Evolutionary conservation across 2,797 vertebrate genomes (phyloP), one percentile per base, ranked within the genome.

Genomic region (Protonibea diacanthus): DNA sequence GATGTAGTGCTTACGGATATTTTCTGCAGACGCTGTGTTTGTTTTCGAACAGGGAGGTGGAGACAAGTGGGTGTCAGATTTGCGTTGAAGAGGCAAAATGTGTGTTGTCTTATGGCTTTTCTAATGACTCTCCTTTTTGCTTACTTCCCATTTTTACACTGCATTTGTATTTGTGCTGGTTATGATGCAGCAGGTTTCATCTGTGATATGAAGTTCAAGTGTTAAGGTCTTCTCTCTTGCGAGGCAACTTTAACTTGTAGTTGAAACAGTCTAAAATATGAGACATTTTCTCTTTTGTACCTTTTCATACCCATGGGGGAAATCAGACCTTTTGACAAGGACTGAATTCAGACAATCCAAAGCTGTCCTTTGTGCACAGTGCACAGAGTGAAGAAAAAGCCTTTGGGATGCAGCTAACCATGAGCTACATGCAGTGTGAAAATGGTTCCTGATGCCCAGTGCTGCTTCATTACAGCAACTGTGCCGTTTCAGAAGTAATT

Each of bases 401-500:
- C 20, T 58, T 25, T 55, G 11, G 53, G 74, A 80, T 72, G 27
- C 58, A 80, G 67, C 20, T 53, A 17, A 64, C 44, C 56, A n/a
- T 76, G 72, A 71, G 51, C 49, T 60, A 18, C 52, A 56, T 27
- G 57, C 55, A 65, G 74, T 51, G 71, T 80, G 65, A 82, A 76
- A 80, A 57, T 44, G 48, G 17, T 57, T 74, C 44, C 65, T 11
- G 38, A 3, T 77, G 49, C 45, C 69, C 74, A 44, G 67, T 12
- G 44, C 58, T 42, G 80, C 82, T 83, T 87, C 70, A 75, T 76
- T 74, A 76, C 61, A 51, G 18, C 47, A 23, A 56, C 63, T 0
- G 15, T 51, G 71, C 57, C 10, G 21, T 82, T 82, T 71, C 52
- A 78, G 78, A 33, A 82, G 66, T 62, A 88, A 74, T 84, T 74